Base-by-base conservation (phyloP, 2,888 invertebrate species). In the Clivina fossor region DNA sequence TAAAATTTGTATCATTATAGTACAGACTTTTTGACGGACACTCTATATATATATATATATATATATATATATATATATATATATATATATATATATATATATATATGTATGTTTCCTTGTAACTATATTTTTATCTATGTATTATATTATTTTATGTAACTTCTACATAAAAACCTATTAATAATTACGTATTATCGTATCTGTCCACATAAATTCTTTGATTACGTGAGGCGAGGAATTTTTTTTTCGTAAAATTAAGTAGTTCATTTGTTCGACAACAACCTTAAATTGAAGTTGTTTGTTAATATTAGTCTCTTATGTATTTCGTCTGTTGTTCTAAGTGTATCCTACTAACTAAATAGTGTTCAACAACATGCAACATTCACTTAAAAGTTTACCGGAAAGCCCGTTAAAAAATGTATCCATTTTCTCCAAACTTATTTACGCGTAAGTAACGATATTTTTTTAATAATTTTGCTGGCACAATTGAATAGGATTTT, bases 371-470 rank as follows among this genome's bases (percentile, higher is more conserved):
- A 33, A 32, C 9, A 47, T 22, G 47, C 20, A 40, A 40, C 5
- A 22, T 7, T 20, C 51, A 15, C 33, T 19, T 16, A 44, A 44
- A 15, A 16, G 35, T n/a, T 28, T 53, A 8, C 32, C 33, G 18
- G 44, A 53, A 22, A 53, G 44, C 15, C 53, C 53, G 7, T 24
- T 44, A 11, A 53, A 33, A 19, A 53, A 35, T 16, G 19, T 16
- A 26, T 35, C 35, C 19, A 20, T 44, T 35, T 9, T 53, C 8
- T 53, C 53, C 24, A 53, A 28, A 26, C 15, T 53, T 8, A 16
- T 35, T 13, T 53, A 44, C 33, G 53, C 44, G 53, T 53, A 44
- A 44, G 53, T 44, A 32, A n/a, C n/a, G 3, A 5, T 38, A 18
- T 7, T 22, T 4, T 9, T 38, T 38, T 8, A 7, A 26, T 7